Evolutionary conservation across 2,113 vertebrate genomes (phyloP).

Genomic region (Lagenorhynchus albirostris): DNA sequence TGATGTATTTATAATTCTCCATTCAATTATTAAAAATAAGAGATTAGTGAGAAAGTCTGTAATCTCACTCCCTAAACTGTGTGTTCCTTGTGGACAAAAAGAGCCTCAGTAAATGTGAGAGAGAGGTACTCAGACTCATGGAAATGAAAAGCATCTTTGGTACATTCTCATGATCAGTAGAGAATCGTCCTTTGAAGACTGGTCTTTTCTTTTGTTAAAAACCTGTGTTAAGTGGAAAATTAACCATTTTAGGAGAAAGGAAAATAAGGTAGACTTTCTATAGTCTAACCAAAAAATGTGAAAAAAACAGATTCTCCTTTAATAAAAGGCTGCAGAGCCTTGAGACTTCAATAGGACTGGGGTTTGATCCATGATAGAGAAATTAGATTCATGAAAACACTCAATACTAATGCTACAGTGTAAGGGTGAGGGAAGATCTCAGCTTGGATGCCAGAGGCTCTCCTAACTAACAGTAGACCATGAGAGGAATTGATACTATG

Average conservation of each 20-base stretch:
- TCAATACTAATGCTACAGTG: not conserved
- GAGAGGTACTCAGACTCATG: not conserved
- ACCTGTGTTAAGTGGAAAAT: conserved; percentile 17
- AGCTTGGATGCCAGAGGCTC: not conserved
- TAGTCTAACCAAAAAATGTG: not conserved
- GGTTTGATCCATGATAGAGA: conserved; percentile 12
- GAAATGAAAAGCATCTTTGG: conserved; percentile 32
- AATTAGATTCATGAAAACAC: not conserved
- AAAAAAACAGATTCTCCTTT: conserved; percentile 14
- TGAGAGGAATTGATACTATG: not conserved
- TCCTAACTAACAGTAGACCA: not conserved
- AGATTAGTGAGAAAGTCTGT: not conserved
- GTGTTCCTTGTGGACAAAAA: not conserved
- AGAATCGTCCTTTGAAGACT: conserved; percentile 35
- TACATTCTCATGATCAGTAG: not conserved
- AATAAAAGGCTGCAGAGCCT: not conserved
- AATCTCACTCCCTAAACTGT: conserved; percentile 33
- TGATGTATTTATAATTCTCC: conserved; percentile 45
- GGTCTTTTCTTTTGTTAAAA: not conserved
- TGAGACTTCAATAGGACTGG: not conserved
- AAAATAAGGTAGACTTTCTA: conserved; percentile 8
- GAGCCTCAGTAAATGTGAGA: not conserved
- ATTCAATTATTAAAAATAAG: conserved; percentile 44
- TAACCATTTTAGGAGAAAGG: not conserved
- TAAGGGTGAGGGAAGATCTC: not conserved